phyloP scores from a whole-genome alignment of 1,140 invertebrate genomes.

The Bombus picipes region DNA sequence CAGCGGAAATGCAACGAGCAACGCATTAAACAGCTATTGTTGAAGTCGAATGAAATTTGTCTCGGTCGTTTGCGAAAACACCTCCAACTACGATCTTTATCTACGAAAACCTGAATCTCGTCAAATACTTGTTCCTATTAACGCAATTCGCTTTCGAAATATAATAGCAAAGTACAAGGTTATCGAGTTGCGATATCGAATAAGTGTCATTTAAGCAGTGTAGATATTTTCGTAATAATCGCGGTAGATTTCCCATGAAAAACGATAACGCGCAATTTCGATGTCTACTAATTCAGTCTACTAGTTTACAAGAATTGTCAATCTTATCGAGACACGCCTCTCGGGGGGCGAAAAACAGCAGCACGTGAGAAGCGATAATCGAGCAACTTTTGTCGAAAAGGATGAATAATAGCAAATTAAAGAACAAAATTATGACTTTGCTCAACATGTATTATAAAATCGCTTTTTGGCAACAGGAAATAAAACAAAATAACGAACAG shows the following conservation, averaged over 20 bases:
- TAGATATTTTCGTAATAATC: background rate
- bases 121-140: too few species aligned
- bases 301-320: background rate
- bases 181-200: background rate
- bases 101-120: too few species aligned
- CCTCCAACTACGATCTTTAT: too few species aligned
- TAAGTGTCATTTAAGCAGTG: background rate
- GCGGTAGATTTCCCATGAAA: slow-evolving; percentile 2
- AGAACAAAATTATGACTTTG: too few species aligned
- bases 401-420: background rate
- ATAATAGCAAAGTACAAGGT: background rate
- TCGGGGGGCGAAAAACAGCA: background rate
- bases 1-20: background rate
- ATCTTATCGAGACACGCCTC: background rate
- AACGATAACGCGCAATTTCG: slow-evolving; percentile 4
- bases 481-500: too few species aligned
- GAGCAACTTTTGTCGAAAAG: background rate
- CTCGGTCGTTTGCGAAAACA: too few species aligned
- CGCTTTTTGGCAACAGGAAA: too few species aligned
- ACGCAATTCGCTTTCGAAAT: too few species aligned
- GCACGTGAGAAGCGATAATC: background rate
- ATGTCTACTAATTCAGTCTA: background rate
- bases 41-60: too few species aligned
- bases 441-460: background rate
- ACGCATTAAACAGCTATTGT: too few species aligned